Evolutionary conservation across 2,113 vertebrate genomes (phyloP).

Genomic region (Hyla sarda): DNA sequence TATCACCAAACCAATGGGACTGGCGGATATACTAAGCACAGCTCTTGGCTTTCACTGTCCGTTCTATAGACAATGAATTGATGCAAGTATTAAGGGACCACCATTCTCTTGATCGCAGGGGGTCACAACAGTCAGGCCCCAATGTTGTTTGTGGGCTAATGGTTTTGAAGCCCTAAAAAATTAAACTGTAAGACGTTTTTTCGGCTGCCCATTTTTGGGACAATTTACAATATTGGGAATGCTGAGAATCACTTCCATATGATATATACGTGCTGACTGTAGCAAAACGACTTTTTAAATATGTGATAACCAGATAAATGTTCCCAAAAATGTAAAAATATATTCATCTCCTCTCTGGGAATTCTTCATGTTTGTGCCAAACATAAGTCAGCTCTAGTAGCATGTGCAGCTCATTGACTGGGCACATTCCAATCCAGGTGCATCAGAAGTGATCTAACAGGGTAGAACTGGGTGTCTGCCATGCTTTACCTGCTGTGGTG

Average conservation of each 20-base stretch:
- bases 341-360: not conserved
- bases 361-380: not conserved
- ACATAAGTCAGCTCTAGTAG: not conserved
- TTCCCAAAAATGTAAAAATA: not conserved
- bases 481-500: not conserved
- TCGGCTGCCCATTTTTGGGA: not conserved
- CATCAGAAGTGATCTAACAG: conserved; percentile 2
- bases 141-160: too few relatives aligned
- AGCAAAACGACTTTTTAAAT: not conserved
- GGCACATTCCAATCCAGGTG: conserved; percentile 23
- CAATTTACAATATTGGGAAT: not conserved
- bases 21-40: too few relatives aligned
- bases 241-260: not conserved
- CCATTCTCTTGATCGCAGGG: too few relatives aligned
- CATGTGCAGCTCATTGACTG: conserved; percentile 1
- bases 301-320: not conserved
- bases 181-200: not conserved
- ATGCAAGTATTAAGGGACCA: too few relatives aligned
- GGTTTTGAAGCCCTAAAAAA: too few relatives aligned
- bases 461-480: not conserved
- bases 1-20: too few relatives aligned
- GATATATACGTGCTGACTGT: not conserved
- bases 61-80: too few relatives aligned
- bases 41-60: too few relatives aligned
- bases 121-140: too few relatives aligned